Evolutionary conservation across 2,888 invertebrate genomes (phyloP), one percentile per base, ranked within the genome.

Genomic region (Synergus umbraculus): DNA sequence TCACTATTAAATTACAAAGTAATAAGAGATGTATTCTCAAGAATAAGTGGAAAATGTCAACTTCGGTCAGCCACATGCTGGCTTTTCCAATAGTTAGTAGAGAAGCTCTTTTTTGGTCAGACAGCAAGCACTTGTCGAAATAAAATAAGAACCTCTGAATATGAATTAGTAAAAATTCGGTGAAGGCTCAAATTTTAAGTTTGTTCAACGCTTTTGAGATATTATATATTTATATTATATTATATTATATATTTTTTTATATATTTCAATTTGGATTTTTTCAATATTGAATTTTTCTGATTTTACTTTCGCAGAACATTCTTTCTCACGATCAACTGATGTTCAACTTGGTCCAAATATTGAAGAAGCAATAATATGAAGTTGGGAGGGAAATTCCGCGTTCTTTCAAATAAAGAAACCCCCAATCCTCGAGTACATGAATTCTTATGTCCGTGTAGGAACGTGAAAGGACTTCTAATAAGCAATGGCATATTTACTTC

Each of bases 401-500:
- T 29, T 69, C 29, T 69, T 69, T 29, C 22, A 69, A 69, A 49
- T 49, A 49, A 69, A 44, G 49, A 15, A 49, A 66, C 49, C 49
- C 49, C 69, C 29, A 69, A 69, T 69, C 29, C 69, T 69, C 69
- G 29, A 49, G 29, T 49, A 69, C 69, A 69, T 69, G 29, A 37
- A 69, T 69, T 69, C 46, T 69, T 5, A 37, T 37, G 69, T 49
- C n/a, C 49, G 29, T 49, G 29, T 49, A 49, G 37, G 29, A 46
- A 69, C 49, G 69, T 29, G 29, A 22, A 69, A 15, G 18, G 15
- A 13, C 22, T 69, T 44, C 44, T 29, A 69, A 69, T 29, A 69
- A 69, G 46, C 46, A 69, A 46, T 69, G 22, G 46, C 46, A 69
- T 69, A 69, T 69, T 69, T 69, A 46, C 67, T 69, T 49, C 46